Base-by-base conservation (phyloP, 2,113 vertebrate species). In the Piprites chloris region DNA sequence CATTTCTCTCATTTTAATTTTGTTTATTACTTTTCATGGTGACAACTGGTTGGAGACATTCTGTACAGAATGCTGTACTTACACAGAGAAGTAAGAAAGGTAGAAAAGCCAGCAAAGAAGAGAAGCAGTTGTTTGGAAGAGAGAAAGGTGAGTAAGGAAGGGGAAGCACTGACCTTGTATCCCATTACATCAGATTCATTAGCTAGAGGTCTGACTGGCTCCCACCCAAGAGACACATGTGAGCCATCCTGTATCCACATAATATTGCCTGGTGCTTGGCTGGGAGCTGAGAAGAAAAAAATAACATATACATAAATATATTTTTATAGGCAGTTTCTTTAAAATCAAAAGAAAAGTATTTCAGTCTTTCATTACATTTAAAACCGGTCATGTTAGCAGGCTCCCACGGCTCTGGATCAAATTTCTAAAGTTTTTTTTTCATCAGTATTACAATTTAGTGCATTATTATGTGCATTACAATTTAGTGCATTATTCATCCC, bases 131-230 rank as follows among this genome's bases (percentile, higher is more conserved):
- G 5, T 39, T 37, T 44, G 33, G 24, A 93, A 69, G 46, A 62
- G 5, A 52, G 49, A 83, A 87, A 66, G n/a, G 61, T 66, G 58
- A 84, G 41, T 7, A 79, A 94, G 59, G 62, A 62, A 74, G 27
- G 30, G 16, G 28, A 72, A 73, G 30, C 26, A 96, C 98, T 97
- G 87, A 99, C 99, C 99, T 99, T 99, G 92, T 99, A 99, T 42
- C 99, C 99, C 91, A 99, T 98, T 95, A 99, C 99, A 62, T 99
- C 99, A 11, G 99, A 99, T 95, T 99, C 99, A 30, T 99, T 99
- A 93, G 98, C 98, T 85, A 98, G 97, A 33, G 99, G 97, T 95
- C 95, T 98, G 69, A 99, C 99, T 5, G 99, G 99, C 66, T 99
- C 99, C 99, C 99, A 99, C 67, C 96, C 98, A 83, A 99, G 96